These are phyloP conservation scores for Stenodema calcarata DNA, from an alignment of 2,888 invertebrate species.

Conservation along the genomic window DNA sequence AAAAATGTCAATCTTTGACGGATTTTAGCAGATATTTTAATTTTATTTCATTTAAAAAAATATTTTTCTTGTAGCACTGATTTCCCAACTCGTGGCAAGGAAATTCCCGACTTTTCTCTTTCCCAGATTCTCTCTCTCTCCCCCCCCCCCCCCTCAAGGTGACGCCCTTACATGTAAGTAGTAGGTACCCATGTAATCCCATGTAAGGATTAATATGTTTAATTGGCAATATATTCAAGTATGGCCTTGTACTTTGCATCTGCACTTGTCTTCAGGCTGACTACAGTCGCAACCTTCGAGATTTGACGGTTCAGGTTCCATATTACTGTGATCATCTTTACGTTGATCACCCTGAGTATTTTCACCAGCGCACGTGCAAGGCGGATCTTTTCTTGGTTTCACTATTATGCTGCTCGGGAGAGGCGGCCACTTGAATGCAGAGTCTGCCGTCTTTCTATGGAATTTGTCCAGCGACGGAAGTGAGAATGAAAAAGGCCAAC, in stretches of 20 bases:
- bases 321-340: background rate
- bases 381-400: background rate
- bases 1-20: too few species aligned
- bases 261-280: background rate
- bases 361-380: background rate
- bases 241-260: background rate
- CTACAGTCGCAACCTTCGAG: background rate
- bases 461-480: conserved; percentile 29
- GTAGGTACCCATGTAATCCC: too few species aligned
- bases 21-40: too few species aligned
- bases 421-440: conserved; percentile 26
- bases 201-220: too few species aligned
- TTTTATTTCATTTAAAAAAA: too few species aligned
- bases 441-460: background rate
- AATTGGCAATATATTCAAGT: background rate
- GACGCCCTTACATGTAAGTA: too few species aligned
- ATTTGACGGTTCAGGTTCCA: background rate
- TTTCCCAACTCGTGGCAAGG: too few species aligned
- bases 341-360: background rate
- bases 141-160: too few species aligned
- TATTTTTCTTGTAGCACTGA: too few species aligned
- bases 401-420: conserved; percentile 28
- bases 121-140: too few species aligned
- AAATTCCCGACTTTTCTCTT: too few species aligned
- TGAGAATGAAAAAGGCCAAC: conserved; percentile 22